Evolutionary conservation across 1,140 invertebrate species (phyloP).

Genomic region (Papilio polyxenes): DNA sequence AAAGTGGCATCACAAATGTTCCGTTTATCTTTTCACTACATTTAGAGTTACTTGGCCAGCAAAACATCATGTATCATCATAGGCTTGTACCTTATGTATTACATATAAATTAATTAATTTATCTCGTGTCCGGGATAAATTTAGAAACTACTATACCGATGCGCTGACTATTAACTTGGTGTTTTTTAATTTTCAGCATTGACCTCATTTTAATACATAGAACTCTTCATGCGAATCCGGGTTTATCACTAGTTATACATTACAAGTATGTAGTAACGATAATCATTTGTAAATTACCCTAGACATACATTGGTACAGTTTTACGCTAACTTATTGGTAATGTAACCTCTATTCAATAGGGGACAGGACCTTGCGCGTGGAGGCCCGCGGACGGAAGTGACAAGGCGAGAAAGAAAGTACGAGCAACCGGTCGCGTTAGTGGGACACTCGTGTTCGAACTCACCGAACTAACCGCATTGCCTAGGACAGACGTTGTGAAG

Average conservation of each 20-base stretch:
- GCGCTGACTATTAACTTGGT: too few species aligned
- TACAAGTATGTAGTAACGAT: neutral
- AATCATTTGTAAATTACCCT: neutral
- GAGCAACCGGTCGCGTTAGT: conserved; percentile 70
- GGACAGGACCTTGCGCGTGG: conserved; percentile 69
- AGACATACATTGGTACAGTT: conserved; percentile 7
- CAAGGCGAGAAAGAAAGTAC: conserved; percentile 75
- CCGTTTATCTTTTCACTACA: neutral
- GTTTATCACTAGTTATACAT: neutral
- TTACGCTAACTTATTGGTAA: conserved; percentile 30
- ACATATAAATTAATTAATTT: too few species aligned
- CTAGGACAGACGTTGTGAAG: conserved; percentile 16
- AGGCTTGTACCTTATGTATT: too few species aligned
- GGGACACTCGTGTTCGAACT: conserved; percentile 53
- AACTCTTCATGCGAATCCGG: too few species aligned
- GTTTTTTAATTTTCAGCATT: too few species aligned
- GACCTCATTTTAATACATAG: too few species aligned
- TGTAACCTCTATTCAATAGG: conserved; percentile 30
- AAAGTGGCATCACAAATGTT: neutral
- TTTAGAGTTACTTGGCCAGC: too few species aligned
- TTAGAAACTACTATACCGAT: too few species aligned
- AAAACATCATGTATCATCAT: too few species aligned
- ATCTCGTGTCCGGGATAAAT: too few species aligned
- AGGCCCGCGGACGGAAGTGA: conserved; percentile 75
- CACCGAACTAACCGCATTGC: conserved; percentile 10